These are phyloP conservation scores for Drosophila tropicalis DNA, from an alignment of 1,140 invertebrate species.

Conservation along the genomic window DNA sequence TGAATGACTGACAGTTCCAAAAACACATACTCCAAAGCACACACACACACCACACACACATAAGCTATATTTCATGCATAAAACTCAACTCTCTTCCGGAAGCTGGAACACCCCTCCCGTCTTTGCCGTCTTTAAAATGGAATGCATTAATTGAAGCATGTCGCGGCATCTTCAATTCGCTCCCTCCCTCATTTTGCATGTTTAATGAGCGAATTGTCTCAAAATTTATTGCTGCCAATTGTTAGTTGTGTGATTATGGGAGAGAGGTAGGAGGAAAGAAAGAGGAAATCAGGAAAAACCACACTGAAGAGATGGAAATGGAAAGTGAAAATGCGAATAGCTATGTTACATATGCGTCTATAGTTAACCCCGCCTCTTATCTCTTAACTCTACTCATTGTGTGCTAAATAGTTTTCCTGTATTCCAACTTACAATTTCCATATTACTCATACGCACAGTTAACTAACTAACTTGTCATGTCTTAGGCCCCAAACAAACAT, in stretches of 20 bases:
- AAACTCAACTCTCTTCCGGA: slow-evolving; percentile 50
- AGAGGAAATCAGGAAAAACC: slow-evolving; percentile 54
- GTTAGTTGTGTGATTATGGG: neutral
- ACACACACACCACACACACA: slow-evolving; percentile 38
- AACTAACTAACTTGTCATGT: slow-evolving; percentile 45
- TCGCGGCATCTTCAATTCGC: slow-evolving; percentile 33
- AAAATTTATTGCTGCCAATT: slow-evolving; percentile 64
- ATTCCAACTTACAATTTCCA: slow-evolving; percentile 33
- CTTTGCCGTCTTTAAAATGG: slow-evolving; percentile 17
- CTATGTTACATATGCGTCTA: slow-evolving; percentile 48
- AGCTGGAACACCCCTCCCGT: slow-evolving; percentile 37
- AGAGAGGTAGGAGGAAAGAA: slow-evolving; percentile 39
- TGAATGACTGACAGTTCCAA: slow-evolving; percentile 19
- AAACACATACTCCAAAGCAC: neutral
- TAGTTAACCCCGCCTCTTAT: neutral
- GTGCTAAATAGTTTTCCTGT: slow-evolving; percentile 74
- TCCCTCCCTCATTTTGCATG: slow-evolving; percentile 54
- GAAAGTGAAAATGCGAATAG: slow-evolving; percentile 73
- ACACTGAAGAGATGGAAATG: slow-evolving; percentile 2
- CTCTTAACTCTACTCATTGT: slow-evolving; percentile 49
- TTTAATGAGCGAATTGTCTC: slow-evolving; percentile 67
- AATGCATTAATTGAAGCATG: slow-evolving; percentile 49
- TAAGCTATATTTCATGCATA: slow-evolving; percentile 46
- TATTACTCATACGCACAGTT: slow-evolving; percentile 78
- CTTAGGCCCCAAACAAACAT: slow-evolving; percentile 28